These are phyloP conservation scores for Scyliorhinus canicula DNA, from an alignment of 2,797 vertebrate species.

Conservation along the genomic window DNA sequence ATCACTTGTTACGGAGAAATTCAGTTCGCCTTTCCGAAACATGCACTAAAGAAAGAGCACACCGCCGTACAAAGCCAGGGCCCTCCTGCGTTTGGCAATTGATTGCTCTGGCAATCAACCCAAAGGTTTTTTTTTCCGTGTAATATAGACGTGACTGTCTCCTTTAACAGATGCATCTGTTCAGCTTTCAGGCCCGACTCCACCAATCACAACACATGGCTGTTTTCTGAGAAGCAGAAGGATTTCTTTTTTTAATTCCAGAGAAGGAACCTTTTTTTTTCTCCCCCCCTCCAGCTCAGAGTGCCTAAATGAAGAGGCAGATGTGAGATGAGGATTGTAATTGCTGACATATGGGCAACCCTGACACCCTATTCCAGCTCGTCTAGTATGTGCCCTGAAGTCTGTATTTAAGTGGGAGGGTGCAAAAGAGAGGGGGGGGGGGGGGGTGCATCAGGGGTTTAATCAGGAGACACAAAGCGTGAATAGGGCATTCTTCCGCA, in stretches of 20 bases:
- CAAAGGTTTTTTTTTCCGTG: background rate
- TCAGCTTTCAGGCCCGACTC: background rate
- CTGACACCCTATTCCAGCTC: background rate
- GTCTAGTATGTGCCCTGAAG: background rate
- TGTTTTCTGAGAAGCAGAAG: background rate
- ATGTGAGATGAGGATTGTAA: slow-evolving; percentile 19
- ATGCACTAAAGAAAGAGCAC: background rate
- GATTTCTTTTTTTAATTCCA: background rate
- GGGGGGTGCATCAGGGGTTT: background rate
- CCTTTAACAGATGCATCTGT: slow-evolving; percentile 8
- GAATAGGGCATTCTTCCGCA: background rate
- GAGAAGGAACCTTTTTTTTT: background rate
- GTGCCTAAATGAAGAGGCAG: background rate
- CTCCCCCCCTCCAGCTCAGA: background rate
- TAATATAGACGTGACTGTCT: background rate
- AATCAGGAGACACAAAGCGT: background rate
- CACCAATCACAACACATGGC: background rate
- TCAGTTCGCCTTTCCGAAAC: background rate
- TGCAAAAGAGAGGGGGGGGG: no score
- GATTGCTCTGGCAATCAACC: background rate
- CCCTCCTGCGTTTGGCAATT: background rate
- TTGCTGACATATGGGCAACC: background rate
- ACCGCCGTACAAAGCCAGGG: background rate
- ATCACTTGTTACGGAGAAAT: background rate
- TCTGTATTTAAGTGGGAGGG: background rate